Base-by-base conservation (phyloP, 2,888 invertebrate species). In the Tetragonula carbonaria region DNA sequence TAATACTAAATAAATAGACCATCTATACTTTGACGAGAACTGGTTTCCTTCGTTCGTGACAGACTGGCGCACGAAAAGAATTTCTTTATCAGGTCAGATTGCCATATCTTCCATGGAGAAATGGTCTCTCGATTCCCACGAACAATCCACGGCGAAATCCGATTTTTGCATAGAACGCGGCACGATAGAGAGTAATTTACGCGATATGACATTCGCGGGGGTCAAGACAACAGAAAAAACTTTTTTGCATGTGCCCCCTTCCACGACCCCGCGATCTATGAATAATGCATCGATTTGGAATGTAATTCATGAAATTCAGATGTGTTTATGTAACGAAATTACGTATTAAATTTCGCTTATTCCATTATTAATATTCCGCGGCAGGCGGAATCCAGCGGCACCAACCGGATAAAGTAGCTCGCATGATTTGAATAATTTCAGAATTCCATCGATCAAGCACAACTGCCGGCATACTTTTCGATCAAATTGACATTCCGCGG, bases 301-400 rank as follows among this genome's bases (percentile, higher is more conserved):
- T 50, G 76, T 76, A 82, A 76, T 83, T 83, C 82, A 76, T 75
- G 82, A 83, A 76, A 82, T 83, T 76, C 82, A 76, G 82, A 73
- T 76, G 75, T 82, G 82, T 83, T 82, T 83, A 82, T 82, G 76
- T 82, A 72, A 75, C 71, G 68, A 76, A 83, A 83, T 83, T 83
- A 76, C 76, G 62, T 83, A 84, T 84, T 82, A 82, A 82, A 84
- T 84, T 83, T 73, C 83, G 77, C 73, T 82, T 78, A 84, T 84
- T 78, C 63, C 62, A 65, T 84, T 84, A 84, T 83, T 82, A 76
- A 83, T 82, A 82, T 78, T 83, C 65, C 74, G 13, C 18, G 70
- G 65, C 65, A 70, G 51, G 59, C 63, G 51, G 50, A 18, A 21
- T 16, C 18, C 72, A 28, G 3, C 21, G 8, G 18, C 21, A 11